Percentiles rank a stretch among this genome's conserved stretches.
Conservation (phyloP, 2,888 invertebrate species). For the Tipula vernalis region DNA sequence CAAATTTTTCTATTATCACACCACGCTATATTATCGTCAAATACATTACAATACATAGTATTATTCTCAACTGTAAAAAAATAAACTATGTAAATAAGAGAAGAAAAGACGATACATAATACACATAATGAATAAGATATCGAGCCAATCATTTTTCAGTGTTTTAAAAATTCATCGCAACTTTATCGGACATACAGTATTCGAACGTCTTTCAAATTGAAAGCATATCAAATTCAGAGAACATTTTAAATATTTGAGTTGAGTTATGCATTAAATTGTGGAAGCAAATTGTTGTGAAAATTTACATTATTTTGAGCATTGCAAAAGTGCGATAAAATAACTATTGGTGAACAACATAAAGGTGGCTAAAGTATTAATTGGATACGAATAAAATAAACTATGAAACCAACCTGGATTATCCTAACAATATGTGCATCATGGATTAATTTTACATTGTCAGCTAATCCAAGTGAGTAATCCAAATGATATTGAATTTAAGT, state of each 20-base stretch:
- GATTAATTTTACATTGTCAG: not conserved
- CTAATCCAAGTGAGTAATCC: not conserved
- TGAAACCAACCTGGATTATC: not conserved
- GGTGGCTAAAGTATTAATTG: not conserved
- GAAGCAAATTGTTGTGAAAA: not conserved
- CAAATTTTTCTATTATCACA: not conserved
- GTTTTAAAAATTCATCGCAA: not conserved
- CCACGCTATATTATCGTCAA: not conserved
- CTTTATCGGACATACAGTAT: not conserved
- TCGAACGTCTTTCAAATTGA: not conserved
- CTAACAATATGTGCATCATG: not conserved
- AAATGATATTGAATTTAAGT: not conserved
- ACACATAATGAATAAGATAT: not conserved
- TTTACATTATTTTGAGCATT: not conserved
- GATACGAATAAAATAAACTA: not conserved
- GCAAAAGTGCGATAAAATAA: not conserved
- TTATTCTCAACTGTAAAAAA: not conserved
- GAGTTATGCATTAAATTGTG: not conserved
- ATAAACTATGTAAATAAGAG: not conserved
- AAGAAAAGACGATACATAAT: not conserved
- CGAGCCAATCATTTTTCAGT: not conserved
- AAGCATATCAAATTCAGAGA: not conserved
- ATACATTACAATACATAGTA: not conserved
- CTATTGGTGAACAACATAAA: not conserved
- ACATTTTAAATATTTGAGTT: not conserved